Conservation (phyloP, 2,113 vertebrate species). For the Solea senegalensis region DNA sequence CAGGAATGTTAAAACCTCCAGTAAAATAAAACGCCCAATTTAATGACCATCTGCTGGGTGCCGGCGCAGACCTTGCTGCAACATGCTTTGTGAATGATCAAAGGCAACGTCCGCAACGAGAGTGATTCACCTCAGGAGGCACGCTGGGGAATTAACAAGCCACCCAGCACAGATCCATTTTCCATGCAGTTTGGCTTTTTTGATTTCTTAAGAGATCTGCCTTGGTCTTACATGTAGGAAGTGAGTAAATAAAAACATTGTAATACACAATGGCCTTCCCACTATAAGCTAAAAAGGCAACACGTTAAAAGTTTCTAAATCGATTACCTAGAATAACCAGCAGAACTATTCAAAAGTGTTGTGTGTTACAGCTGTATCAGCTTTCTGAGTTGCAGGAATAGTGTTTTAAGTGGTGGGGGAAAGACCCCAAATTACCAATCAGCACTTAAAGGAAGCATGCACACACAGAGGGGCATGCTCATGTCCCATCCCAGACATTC, state of each 20-base stretch:
- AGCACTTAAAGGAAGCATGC: constrained; percentile 58
- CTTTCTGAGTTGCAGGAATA: constrained; percentile 56
- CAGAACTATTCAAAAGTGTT: constrained; percentile 40
- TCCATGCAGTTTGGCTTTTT: constrained; percentile 58
- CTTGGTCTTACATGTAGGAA: constrained; percentile 13
- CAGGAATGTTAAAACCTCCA: constrained; percentile 71
- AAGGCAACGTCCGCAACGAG: constrained; percentile 66
- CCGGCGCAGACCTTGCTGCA: constrained; percentile 65
- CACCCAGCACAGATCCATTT: constrained; percentile 65
- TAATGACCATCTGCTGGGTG: constrained; percentile 82
- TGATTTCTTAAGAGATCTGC: constrained; percentile 49
- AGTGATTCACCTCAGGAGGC: constrained; percentile 69
- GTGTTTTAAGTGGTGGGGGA: constrained; percentile 62
- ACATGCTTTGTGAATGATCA: constrained; percentile 76
- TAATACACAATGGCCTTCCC: constrained; percentile 14
- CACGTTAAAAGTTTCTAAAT: constrained; percentile 58
- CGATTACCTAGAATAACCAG: constrained; percentile 37
- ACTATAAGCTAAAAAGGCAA: constrained; percentile 30
- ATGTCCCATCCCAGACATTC: constrained; percentile 67
- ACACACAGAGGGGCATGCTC: constrained; percentile 51
- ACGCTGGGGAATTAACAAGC: constrained; percentile 69
- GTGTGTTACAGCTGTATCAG: constrained; percentile 25
- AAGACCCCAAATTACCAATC: constrained; percentile 68
- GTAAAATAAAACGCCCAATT: constrained; percentile 82
- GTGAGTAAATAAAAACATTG: constrained; percentile 33